Evolutionary conservation across 1,140 invertebrate species (phyloP).

Genomic region (Argopecten irradians): DNA sequence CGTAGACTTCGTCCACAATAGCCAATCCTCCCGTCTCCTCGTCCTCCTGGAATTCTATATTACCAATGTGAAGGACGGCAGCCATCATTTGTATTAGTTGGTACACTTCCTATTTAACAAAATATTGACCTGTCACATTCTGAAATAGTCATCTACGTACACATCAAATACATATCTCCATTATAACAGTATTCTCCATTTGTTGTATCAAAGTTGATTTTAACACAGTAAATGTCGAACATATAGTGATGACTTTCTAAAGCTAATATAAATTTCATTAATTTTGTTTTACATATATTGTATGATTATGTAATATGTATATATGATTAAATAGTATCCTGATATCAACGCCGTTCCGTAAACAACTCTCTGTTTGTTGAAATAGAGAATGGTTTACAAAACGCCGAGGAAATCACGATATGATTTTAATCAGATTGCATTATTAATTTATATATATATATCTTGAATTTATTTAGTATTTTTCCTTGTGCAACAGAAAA

Average conservation of each 20-base stretch:
- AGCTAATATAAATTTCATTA: slow-evolving; percentile 24
- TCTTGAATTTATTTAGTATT: too few relatives aligned
- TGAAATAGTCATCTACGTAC: neutral
- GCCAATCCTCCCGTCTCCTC: slow-evolving; percentile 69
- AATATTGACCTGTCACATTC: neutral
- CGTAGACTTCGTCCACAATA: slow-evolving; percentile 27
- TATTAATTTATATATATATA: too few relatives aligned
- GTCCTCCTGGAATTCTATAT: slow-evolving; percentile 84
- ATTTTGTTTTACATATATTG: too few relatives aligned
- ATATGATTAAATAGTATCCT: too few relatives aligned
- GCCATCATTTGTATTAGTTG: slow-evolving; percentile 91
- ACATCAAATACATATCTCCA: neutral
- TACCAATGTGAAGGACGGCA: slow-evolving; percentile 92
- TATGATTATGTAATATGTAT: too few relatives aligned
- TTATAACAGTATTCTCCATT: neutral
- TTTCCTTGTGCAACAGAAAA: too few relatives aligned
- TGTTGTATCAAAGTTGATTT: neutral
- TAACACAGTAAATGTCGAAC: neutral
- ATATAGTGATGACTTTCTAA: neutral
- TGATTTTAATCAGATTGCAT: too few relatives aligned
- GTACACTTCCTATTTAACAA: slow-evolving; percentile 83
- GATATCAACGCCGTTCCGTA: too few relatives aligned
- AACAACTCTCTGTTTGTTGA: too few relatives aligned
- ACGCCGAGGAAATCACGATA: too few relatives aligned
- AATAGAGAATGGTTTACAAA: too few relatives aligned